Conservation (phyloP, 2,888 invertebrate species). For the Choreutis nemorana region DNA sequence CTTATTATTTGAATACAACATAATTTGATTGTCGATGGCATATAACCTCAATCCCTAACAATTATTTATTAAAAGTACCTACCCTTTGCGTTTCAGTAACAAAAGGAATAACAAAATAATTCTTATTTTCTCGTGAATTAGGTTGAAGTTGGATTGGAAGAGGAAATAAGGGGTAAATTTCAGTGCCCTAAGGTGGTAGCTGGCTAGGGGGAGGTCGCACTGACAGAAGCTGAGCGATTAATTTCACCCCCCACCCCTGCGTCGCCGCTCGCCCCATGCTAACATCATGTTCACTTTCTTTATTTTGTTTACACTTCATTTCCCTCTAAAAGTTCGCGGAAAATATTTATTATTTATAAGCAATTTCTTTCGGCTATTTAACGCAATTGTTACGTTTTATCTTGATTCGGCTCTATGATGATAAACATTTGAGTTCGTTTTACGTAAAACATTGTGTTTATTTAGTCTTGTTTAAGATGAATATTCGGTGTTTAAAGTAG, state of each 20-base stretch:
- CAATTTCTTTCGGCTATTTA: too few relatives aligned
- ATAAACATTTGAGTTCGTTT: too few relatives aligned
- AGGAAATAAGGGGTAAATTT: constrained; percentile 39
- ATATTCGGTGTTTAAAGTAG: too few relatives aligned
- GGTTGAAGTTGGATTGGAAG: constrained; percentile 16
- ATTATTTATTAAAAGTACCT: constrained; percentile 50
- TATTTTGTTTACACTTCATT: too few relatives aligned
- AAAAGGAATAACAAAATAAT: constrained; percentile 16
- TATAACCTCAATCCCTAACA: constrained; percentile 47
- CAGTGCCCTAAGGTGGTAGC: constrained; percentile 13
- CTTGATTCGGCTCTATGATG: too few relatives aligned
- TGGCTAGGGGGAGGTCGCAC: constrained; percentile 13
- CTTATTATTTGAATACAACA: constrained; percentile 16
- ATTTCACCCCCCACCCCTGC: constrained; percentile 52
- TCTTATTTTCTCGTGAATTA: constrained; percentile 19
- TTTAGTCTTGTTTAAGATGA: too few relatives aligned
- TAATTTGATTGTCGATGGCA: constrained; percentile 41
- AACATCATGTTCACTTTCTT: too few relatives aligned
- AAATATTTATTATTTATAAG: too few relatives aligned
- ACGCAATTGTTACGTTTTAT: too few relatives aligned
- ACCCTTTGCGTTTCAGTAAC: constrained; percentile 26
- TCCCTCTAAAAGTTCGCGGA: too few relatives aligned
- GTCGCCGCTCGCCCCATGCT: too few relatives aligned
- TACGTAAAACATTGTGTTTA: too few relatives aligned
- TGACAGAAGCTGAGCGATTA: constrained; percentile 55